Percentiles rank a stretch among this genome's conserved stretches.
Evolutionary conservation across 2,113 vertebrate genomes (phyloP).

Genomic region (Indicator maculatus): DNA sequence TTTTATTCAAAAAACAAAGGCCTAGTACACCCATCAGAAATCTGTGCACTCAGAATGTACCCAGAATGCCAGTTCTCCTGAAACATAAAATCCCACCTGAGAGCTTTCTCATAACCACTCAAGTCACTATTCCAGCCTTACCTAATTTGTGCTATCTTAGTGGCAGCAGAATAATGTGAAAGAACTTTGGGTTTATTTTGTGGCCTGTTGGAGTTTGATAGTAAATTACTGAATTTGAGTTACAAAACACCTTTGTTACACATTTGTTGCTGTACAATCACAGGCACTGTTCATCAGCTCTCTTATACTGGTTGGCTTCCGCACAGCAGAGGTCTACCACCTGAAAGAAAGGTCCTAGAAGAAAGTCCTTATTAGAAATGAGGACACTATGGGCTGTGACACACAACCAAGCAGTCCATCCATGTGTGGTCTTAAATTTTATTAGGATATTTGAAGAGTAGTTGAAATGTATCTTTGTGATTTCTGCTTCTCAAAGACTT

Average conservation of each 20-base stretch:
- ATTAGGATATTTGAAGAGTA: neutral
- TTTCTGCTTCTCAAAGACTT: slow-evolving; percentile 10
- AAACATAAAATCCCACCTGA: neutral
- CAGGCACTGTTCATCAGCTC: neutral
- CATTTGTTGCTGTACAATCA: neutral
- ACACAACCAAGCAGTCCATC: neutral
- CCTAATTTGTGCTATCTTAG: neutral
- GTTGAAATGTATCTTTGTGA: neutral
- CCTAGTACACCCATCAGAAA: neutral
- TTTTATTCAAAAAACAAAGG: neutral
- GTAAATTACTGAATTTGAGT: neutral
- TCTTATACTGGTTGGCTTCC: neutral
- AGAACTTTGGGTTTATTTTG: neutral
- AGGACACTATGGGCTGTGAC: neutral
- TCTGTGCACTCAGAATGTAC: rapidly evolving
- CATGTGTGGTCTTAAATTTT: neutral
- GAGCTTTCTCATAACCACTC: neutral
- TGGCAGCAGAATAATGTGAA: neutral
- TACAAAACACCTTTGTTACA: neutral
- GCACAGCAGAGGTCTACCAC: neutral
- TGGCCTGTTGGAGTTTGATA: neutral
- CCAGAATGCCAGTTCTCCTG: neutral
- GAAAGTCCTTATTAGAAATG: neutral
- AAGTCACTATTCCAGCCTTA: neutral
- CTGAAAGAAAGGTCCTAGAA: neutral